Percentiles rank a stretch among this genome's conserved stretches.
phyloP scores from a whole-genome alignment of 2,113 vertebrate species.

The Syngnathus floridae region DNA sequence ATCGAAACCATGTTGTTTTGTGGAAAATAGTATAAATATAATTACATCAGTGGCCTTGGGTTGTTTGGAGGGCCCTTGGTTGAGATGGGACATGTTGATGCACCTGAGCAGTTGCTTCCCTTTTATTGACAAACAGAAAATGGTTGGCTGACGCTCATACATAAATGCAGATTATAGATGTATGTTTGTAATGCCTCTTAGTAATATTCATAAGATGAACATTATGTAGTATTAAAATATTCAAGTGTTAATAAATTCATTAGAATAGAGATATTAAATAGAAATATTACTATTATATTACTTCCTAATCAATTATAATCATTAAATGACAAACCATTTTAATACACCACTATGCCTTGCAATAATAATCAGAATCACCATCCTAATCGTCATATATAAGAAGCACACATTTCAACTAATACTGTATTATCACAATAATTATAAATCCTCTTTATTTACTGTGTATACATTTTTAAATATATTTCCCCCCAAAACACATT shows the following conservation, averaged over 20 bases:
- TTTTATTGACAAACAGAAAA: not conserved
- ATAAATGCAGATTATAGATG: not conserved
- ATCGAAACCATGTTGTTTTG: not conserved
- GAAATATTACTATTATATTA: too few species aligned
- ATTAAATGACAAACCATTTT: too few species aligned
- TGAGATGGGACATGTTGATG: slow-evolving; percentile 64
- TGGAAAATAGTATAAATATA: slow-evolving; percentile 13
- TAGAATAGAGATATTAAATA: too few species aligned
- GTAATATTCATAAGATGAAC: too few species aligned
- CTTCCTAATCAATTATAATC: too few species aligned
- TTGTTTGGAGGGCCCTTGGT: slow-evolving; percentile 53
- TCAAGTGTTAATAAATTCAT: too few species aligned
- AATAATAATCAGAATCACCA: too few species aligned
- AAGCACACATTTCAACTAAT: too few species aligned
- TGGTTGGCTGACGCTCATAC: not conserved
- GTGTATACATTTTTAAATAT: not conserved
- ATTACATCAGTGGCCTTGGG: slow-evolving; percentile 57
- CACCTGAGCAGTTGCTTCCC: slow-evolving; percentile 12
- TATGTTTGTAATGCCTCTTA: not conserved
- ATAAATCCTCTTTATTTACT: not conserved
- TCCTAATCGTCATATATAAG: too few species aligned
- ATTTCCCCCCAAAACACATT: not conserved
- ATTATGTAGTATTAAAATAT: too few species aligned
- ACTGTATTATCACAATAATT: too few species aligned
- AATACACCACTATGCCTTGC: too few species aligned